Base-by-base conservation (phyloP, 1,140 invertebrate genomes). In the Drosophila baimaii region DNA sequence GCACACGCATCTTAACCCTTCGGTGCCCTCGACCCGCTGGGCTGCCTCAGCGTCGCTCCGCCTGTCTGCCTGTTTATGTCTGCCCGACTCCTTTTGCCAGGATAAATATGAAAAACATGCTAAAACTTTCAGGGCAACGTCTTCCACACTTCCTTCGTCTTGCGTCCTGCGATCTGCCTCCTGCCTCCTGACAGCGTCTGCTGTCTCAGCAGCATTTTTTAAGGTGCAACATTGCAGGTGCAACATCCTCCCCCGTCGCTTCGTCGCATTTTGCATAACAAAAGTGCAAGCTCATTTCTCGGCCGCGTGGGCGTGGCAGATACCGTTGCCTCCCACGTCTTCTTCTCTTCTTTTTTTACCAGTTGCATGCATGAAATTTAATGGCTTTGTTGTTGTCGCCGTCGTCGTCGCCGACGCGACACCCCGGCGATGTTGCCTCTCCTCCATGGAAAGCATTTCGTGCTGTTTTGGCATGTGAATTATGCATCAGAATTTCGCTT, bases 291-390 rank as follows among this genome's bases (percentile, higher is more conserved):
- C 84, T 89, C 84, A 89, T 89, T 89, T 89, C 83, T 71, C 25
- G 52, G 66, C 65, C 68, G 68, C 65, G 80, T 88, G 80, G 84
- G 84, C 81, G 84, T 89, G 85, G 85, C 85, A 89, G 65, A 59
- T 81, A 78, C 59, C 71, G 17, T 56, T 57, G 41, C 61, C 29
- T 17, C 35, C 15, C 21, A 52, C 54, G 15, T 21, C n/a, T 12
- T 57, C 27, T 31, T 64, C n/a, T 55, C n/a, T n/a, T n/a, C n/a
- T 47, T 77, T 54, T 35, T 56, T 31, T 70, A 86, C 79, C 72
- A 86, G 85, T 89, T 89, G 83, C 80, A 80, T 89, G 85, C 81
- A 90, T 89, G 81, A 89, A 90, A 90, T 90, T 89, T 89, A 89
- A 89, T 89, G 85, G 85, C 81, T 89, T 89, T 89, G 85, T 89